Evolutionary conservation across 2,888 invertebrate species (phyloP).

Genomic region (Seira sanloemensis): DNA sequence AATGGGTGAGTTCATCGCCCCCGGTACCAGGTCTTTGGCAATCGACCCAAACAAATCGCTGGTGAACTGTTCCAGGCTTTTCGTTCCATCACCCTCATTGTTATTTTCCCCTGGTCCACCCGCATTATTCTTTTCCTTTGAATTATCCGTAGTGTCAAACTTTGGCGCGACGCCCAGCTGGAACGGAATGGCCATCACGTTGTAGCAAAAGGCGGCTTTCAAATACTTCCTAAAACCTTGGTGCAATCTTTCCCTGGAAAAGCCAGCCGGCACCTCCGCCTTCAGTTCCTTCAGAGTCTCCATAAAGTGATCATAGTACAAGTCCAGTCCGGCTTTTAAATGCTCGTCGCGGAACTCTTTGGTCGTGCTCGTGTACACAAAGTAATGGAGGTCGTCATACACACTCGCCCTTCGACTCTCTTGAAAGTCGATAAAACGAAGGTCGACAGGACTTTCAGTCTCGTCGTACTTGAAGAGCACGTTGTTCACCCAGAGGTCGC

Average conservation of each 20-base stretch:
- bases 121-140: neutral
- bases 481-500: slow-evolving; percentile 71
- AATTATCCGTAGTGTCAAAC: neutral
- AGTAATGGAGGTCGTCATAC: slow-evolving; percentile 68
- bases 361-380: slow-evolving; percentile 65
- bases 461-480: slow-evolving; percentile 63
- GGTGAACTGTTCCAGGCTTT: neutral
- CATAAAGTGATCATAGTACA: slow-evolving; percentile 30
- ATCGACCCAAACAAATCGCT: neutral
- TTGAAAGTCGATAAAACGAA: slow-evolving; percentile 68
- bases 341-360: slow-evolving; percentile 58
- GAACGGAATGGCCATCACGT: slow-evolving; percentile 22
- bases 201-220: slow-evolving; percentile 20
- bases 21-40: neutral
- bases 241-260: slow-evolving; percentile 28
- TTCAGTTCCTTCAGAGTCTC: neutral
- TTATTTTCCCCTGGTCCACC: too few relatives aligned
- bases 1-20: slow-evolving; percentile 17
- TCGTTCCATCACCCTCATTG: neutral
- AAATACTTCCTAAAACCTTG: slow-evolving; percentile 23
- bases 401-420: slow-evolving; percentile 59
- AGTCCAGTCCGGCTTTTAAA: slow-evolving; percentile 42
- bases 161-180: slow-evolving; percentile 26
- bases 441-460: slow-evolving; percentile 33
- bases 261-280: neutral